Base-by-base conservation (phyloP, 1,140 invertebrate species). In the Rhopalosiphum maidis region DNA sequence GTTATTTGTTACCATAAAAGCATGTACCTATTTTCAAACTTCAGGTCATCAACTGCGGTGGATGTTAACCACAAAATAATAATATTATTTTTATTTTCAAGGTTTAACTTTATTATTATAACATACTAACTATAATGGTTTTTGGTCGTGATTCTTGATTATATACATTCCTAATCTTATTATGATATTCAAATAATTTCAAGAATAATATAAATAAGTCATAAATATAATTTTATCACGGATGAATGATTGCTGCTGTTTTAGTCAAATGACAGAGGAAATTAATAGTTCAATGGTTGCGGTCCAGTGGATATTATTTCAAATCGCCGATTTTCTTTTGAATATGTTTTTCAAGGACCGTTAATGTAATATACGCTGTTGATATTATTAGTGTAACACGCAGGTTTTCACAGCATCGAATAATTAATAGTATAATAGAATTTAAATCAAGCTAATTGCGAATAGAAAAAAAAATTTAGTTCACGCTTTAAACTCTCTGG, bases 281-380 rank as follows among this genome's bases (percentile, higher is more conserved):
- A 77, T 68, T 68, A 68, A 68, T 77, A 77, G 60, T n/a, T n/a
- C 30, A n/a, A 77, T 77, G 60, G 60, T n/a, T 77, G n/a, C n/a
- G 30, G 30, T 77, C n/a, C 60, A 77, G 5, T 77, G 60, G 15
- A 35, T 77, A n/a, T 18, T n/a, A 35, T 77, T 77, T n/a, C 30
- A 3, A 77, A 77, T 77, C n/a, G n/a, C 4, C 15, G 15, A 68
- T 68, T 68, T 68, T 9, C 11, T 68, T 68, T 15, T 15, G 60
- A 68, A 21, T 77, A 6, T 18, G 18, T 18, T n/a, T 77, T 77
- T 77, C 60, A 77, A 77, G n/a, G 60, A 77, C 30, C 15, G 30
- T 77, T 77, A 68, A 77, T 77, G 60, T 18, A n/a, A 77, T 5
- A 77, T 0, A 30, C 60, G 60, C 15, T 77, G 30, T 68, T 68